Base-by-base conservation (phyloP, 2,888 invertebrate genomes). In the Halictus ligatus region DNA sequence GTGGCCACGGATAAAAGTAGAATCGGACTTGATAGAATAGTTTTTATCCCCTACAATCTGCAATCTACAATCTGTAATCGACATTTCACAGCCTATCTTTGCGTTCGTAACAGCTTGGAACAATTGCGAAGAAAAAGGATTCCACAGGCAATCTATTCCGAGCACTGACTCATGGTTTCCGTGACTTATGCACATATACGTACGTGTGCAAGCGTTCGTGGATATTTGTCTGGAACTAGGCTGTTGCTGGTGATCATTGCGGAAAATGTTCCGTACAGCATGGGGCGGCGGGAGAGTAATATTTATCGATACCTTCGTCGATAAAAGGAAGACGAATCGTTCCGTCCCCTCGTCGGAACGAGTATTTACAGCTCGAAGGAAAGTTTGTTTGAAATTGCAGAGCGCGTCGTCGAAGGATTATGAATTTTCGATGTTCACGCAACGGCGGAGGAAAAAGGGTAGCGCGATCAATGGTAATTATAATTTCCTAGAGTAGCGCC, bases 101-200 rank as follows among this genome's bases (percentile, higher is more conserved):
- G 5, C 12, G 58, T 58, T n/a, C n/a, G n/a, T 58, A 71, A 71
- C 13, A 43, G 21, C 10, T n/a, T 43, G n/a, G 43, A 71, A 71
- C n/a, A 71, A 71, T 71, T 71, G n/a, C 3, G 10, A 3, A 75
- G 50, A 48, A 67, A 80, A 74, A 78, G 54, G 21, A 40, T 54
- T 58, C 75, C 75, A 64, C 71, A 18, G 46, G 64, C 54, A 15
- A 29, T 78, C 77, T 82, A 86, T 79, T 78, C 80, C 50, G 48
- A 72, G 79, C 79, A 64, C 6, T 82, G 81, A 84, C 50, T 79
- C 84, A 35, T 29, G 35, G 8, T 58, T 73, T 29, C 40, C 74
- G 25, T 15, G 43, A 8, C 73, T 69, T 35, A 15, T 35, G 29
- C 21, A 12, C 43, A 29, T 21, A 18, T 35, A 7, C 0, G 18